These are phyloP conservation scores for Ichneumon xanthorius DNA, from an alignment of 2,888 invertebrate species.

Conservation along the genomic window DNA sequence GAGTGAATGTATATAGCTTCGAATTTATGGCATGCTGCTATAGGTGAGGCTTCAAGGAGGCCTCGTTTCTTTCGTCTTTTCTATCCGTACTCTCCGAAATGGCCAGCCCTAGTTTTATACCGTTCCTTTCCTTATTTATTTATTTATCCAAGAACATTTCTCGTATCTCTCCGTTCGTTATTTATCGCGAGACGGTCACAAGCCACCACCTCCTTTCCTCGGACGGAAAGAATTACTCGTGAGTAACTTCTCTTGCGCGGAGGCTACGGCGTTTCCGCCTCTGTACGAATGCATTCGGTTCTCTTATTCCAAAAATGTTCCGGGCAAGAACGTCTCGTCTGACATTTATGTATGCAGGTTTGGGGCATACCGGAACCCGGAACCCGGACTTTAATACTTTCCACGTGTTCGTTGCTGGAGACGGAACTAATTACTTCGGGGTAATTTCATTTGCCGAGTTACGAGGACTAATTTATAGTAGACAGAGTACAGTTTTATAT, in stretches of 20 bases:
- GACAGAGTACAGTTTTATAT: neutral
- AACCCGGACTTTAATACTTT: neutral
- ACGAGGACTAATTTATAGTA: neutral
- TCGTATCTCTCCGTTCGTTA: conserved; percentile 32
- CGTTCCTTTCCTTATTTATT: conserved; percentile 26
- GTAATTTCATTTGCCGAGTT: neutral
- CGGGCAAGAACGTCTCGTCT: neutral
- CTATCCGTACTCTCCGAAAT: neutral
- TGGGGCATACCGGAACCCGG: neutral
- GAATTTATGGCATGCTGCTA: conserved; percentile 58
- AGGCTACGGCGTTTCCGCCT: neutral
- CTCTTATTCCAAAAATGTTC: conserved; percentile 1
- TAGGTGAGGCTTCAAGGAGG: conserved; percentile 32
- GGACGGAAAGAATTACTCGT: conserved; percentile 34
- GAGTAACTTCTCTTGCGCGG: conserved; percentile 25
- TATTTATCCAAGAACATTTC: conserved; percentile 39
- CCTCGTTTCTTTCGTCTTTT: conserved; percentile 16
- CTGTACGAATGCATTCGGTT: conserved; percentile 29
- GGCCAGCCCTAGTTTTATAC: conserved; percentile 14
- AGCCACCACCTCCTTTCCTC: neutral
- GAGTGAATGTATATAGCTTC: conserved; percentile 15
- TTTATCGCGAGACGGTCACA: conserved; percentile 30
- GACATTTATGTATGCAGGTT: conserved; percentile 1
- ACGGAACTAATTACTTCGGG: neutral
- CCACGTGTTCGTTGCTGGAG: neutral